Percentiles rank a stretch among this genome's conserved stretches.
Evolutionary conservation across 1,140 invertebrate genomes (phyloP).

Genomic region (Homalodisca vitripennis): DNA sequence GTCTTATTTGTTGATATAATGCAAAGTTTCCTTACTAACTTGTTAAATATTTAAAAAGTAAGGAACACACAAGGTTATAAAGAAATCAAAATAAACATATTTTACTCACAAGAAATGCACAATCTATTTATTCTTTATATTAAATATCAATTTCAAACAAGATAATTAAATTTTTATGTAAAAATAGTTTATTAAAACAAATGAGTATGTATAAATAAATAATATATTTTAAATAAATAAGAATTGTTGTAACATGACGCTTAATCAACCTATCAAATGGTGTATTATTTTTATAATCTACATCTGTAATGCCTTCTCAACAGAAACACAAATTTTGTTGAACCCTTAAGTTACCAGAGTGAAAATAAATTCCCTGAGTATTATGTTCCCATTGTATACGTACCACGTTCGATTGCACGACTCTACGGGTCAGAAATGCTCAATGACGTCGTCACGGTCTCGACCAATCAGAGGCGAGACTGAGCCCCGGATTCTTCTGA

Average conservation of each 20-base stretch:
- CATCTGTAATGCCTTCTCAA: background rate
- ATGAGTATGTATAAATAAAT: background rate
- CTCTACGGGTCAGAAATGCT: slow-evolving; percentile 4
- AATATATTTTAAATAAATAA: background rate
- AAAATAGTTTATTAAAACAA: background rate
- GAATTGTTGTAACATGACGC: background rate
- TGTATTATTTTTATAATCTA: slow-evolving; percentile 2
- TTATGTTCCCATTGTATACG: slow-evolving; percentile 4
- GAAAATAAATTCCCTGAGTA: background rate
- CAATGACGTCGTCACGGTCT: slow-evolving; percentile 22
- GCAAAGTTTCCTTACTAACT: background rate
- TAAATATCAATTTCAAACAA: background rate
- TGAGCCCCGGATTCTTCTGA: slow-evolving; percentile 8
- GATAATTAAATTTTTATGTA: background rate
- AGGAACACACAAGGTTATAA: background rate
- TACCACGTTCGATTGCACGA: background rate
- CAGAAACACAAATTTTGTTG: background rate
- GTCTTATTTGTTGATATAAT: too few species aligned
- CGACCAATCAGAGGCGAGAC: background rate
- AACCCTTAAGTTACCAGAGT: background rate
- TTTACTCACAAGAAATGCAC: background rate
- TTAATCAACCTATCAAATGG: background rate
- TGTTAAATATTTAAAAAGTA: background rate
- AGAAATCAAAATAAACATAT: background rate
- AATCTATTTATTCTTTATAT: background rate